Evolutionary conservation across 2,888 invertebrate genomes (phyloP).

Genomic region (Pilophorus perplexus): DNA sequence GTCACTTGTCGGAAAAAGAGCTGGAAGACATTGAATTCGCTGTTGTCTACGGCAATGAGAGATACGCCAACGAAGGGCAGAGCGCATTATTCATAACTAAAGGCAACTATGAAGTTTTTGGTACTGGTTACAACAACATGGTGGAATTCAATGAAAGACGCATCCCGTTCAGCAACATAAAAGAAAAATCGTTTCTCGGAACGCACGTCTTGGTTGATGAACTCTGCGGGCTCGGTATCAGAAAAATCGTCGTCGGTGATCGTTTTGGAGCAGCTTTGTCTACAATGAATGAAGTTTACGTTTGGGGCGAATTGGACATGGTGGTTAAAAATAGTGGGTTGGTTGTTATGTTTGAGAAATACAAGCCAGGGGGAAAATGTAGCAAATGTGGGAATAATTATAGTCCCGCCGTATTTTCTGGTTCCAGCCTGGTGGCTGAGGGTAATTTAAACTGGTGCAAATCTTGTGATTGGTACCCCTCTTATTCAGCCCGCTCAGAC

Average conservation of each 20-base stretch:
- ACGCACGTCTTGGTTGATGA: not conserved
- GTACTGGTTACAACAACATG: slow-evolving; percentile 9
- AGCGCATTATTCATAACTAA: slow-evolving; percentile 13
- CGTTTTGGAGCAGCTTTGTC: slow-evolving; percentile 2
- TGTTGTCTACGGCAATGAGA: not conserved
- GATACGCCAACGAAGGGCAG: not conserved
- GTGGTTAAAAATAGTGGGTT: not conserved
- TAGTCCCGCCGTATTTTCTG: not conserved
- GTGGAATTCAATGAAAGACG: not conserved
- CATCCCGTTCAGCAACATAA: not conserved
- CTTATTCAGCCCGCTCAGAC: not conserved
- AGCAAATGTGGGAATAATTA: not conserved
- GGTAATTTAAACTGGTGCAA: slow-evolving; percentile 2
- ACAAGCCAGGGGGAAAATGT: not conserved
- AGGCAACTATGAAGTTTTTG: slow-evolving; percentile 1
- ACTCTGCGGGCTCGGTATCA: not conserved
- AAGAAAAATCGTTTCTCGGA: not conserved
- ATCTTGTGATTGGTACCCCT: not conserved
- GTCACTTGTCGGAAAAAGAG: not conserved
- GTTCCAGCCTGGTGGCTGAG: not conserved
- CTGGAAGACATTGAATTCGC: slow-evolving; percentile 6
- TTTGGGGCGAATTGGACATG: not conserved
- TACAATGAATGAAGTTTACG: not conserved
- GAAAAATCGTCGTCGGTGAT: slow-evolving; percentile 10
- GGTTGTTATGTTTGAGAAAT: not conserved